Evolutionary conservation across 2,113 vertebrate species (phyloP).

Genomic region (Onychostoma macrolepis): DNA sequence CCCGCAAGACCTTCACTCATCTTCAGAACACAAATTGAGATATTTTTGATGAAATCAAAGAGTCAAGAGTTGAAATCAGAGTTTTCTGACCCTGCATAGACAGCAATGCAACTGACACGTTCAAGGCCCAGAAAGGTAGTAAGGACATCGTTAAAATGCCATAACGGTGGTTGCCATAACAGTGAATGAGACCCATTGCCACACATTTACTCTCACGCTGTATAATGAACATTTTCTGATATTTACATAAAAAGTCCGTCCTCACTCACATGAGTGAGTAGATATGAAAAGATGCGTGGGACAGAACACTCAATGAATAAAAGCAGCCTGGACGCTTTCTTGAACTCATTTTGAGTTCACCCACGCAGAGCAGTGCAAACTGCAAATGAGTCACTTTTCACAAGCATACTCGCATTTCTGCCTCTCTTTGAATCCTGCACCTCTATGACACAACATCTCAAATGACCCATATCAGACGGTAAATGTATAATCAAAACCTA

Average conservation of each 20-base stretch:
- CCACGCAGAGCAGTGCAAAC: slow-evolving; percentile 26
- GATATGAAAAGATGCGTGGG: slow-evolving; percentile 36
- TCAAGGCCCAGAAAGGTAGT: too few species aligned
- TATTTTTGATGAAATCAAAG: too few species aligned
- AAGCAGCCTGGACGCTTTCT: slow-evolving; percentile 27
- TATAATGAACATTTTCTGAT: slow-evolving; percentile 16
- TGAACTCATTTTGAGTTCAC: slow-evolving; percentile 44
- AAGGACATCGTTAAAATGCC: too few species aligned
- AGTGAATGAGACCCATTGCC: background rate
- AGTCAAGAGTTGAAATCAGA: too few species aligned
- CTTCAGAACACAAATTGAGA: too few species aligned
- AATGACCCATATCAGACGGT: slow-evolving; percentile 16
- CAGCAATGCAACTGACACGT: too few species aligned
- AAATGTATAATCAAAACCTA: background rate
- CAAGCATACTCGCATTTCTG: background rate
- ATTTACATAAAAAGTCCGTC: slow-evolving; percentile 18
- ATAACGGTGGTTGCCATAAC: too few species aligned
- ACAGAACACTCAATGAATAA: slow-evolving; percentile 35
- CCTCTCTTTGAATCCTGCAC: background rate
- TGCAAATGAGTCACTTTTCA: slow-evolving; percentile 28
- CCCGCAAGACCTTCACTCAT: too few species aligned
- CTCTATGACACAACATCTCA: slow-evolving; percentile 8
- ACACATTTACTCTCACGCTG: background rate
- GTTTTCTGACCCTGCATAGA: too few species aligned
- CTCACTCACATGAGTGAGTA: background rate